Percentiles rank a stretch among this genome's conserved stretches.
These are phyloP conservation scores for Polypedilum vanderplanki DNA, from an alignment of 1,140 invertebrate species.

Conservation along the genomic window DNA sequence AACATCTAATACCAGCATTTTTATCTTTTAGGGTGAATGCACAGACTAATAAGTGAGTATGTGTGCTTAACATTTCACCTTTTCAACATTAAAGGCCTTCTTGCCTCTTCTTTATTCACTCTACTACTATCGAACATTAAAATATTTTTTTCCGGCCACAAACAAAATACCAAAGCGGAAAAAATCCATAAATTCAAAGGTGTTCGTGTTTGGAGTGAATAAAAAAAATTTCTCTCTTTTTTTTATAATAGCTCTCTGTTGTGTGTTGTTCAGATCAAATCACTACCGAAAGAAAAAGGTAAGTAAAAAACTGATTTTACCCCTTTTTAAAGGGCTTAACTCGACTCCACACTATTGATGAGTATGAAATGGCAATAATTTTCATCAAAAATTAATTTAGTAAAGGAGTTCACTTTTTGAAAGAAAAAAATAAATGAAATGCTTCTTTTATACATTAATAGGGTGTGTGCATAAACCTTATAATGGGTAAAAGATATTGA, in stretches of 20 bases:
- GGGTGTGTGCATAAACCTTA: background rate
- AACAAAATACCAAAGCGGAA: conserved; percentile 26
- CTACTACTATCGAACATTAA: background rate
- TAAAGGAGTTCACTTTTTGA: background rate
- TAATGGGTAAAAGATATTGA: background rate
- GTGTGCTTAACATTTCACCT: background rate
- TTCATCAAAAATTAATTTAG: conserved; percentile 27
- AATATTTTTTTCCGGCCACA: conserved; percentile 25
- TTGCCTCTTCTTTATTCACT: background rate
- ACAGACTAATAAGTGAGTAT: background rate
- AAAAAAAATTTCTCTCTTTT: background rate
- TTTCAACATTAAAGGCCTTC: background rate
- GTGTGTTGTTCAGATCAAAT: conserved; percentile 20
- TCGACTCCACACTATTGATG: conserved; percentile 23
- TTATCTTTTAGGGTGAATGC: background rate
- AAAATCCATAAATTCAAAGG: conserved; percentile 28
- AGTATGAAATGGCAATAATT: conserved; percentile 28
- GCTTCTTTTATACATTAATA: background rate
- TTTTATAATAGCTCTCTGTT: conserved; percentile 15
- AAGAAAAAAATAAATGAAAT: background rate
- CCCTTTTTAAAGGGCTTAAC: background rate
- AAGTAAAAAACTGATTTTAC: background rate
- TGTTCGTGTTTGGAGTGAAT: conserved; percentile 25
- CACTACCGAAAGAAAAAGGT: conserved; percentile 20
- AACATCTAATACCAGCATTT: background rate